A percentile compares a stretch with the other conserved stretches of the same genome.
These are phyloP conservation scores for Seladonia tumulorum DNA, from an alignment of 2,888 invertebrate species.

Conservation along the genomic window DNA sequence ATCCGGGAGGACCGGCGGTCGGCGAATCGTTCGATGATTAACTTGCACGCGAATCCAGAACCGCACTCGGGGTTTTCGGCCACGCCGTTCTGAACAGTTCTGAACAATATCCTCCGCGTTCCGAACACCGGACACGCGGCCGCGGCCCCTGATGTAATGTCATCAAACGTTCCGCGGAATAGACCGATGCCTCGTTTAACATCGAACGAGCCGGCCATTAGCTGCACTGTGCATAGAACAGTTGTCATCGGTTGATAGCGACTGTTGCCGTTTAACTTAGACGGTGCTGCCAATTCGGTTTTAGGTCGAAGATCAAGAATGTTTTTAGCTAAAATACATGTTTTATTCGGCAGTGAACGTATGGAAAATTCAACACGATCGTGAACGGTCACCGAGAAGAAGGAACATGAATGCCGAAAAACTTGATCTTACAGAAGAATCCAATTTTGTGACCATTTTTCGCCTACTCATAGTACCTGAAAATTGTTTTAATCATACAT, in stretches of 20 bases:
- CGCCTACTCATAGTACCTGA: too few relatives aligned
- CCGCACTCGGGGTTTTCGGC: conserved; percentile 33
- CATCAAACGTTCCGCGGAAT: conserved; percentile 28
- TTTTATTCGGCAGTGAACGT: too few relatives aligned
- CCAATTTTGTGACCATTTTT: too few relatives aligned
- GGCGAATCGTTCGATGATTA: conserved; percentile 56
- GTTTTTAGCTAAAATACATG: too few relatives aligned
- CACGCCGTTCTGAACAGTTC: conserved; percentile 43
- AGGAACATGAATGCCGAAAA: too few relatives aligned
- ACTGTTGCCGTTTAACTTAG: not conserved
- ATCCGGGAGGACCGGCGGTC: conserved; percentile 38
- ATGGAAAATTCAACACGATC: too few relatives aligned
- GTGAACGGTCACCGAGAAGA: too few relatives aligned
- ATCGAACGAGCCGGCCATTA: conserved; percentile 36
- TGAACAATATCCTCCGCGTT: conserved; percentile 49
- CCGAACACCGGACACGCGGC: not conserved
- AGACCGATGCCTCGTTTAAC: conserved; percentile 51
- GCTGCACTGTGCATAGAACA: conserved; percentile 17
- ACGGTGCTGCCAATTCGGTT: too few relatives aligned
- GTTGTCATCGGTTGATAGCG: conserved; percentile 15
- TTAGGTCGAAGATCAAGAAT: too few relatives aligned
- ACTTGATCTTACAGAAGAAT: too few relatives aligned
- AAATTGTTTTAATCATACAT: too few relatives aligned
- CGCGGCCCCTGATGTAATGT: conserved; percentile 23
- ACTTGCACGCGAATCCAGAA: conserved; percentile 50